Evolutionary conservation across 2,113 vertebrate species (phyloP).

Genomic region (Gobio gobio): DNA sequence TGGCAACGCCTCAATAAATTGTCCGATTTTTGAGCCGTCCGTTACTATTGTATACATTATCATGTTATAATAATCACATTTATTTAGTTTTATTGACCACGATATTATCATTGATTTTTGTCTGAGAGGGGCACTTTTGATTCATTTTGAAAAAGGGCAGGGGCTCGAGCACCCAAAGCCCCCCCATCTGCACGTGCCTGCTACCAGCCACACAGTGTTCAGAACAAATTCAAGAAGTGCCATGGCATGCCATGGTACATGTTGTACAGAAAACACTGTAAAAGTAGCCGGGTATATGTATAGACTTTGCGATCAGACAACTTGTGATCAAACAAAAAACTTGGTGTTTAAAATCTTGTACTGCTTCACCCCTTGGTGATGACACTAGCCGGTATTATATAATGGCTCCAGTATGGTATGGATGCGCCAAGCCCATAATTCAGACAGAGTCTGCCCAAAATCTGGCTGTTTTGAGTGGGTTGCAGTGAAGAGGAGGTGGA

Average conservation of each 20-base stretch:
- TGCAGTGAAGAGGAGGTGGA: conserved; percentile 21
- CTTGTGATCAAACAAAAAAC: background rate
- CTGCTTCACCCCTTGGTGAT: background rate
- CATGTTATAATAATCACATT: too few species aligned
- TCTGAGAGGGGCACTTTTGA: too few species aligned
- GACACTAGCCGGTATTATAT: background rate
- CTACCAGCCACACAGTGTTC: too few species aligned
- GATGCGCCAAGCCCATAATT: background rate
- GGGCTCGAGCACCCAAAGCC: too few species aligned
- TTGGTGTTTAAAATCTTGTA: background rate
- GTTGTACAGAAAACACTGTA: background rate
- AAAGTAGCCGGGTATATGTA: background rate
- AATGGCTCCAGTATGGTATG: background rate
- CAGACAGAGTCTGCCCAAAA: background rate
- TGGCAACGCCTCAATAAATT: too few species aligned
- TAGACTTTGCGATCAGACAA: background rate
- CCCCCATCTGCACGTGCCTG: too few species aligned
- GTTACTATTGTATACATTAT: too few species aligned
- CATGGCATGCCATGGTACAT: too few species aligned
- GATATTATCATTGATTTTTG: too few species aligned
- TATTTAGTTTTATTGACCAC: too few species aligned
- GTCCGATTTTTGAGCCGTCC: too few species aligned
- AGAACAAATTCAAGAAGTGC: background rate
- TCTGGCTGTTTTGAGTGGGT: conserved; percentile 17
- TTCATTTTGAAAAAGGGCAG: too few species aligned